Base-by-base conservation (phyloP, 2,797 vertebrate species). In the Mastacembelus armatus region DNA sequence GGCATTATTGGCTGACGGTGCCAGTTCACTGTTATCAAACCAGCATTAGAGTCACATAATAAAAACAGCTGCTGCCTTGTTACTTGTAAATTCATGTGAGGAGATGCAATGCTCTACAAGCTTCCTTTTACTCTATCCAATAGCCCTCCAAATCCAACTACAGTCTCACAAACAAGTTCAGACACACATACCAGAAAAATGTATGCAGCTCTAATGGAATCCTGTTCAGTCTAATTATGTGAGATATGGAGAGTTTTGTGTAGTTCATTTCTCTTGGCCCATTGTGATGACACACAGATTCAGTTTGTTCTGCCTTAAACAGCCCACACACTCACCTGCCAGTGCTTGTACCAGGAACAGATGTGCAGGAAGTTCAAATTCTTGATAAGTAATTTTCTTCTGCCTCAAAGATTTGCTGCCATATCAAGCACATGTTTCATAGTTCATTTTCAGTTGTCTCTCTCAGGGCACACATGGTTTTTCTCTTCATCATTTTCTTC, bases 101-200 rank as follows among this genome's bases (percentile, higher is more conserved):
- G 56, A 49, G 45, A 39, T 0, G 7, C 35, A 32, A 48, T 56
- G 35, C 58, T 38, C 54, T 78, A n/a, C n/a, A 79, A 81, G 70
- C 70, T 64, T 63, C 32, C 12, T 50, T 66, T 76, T 80, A 51
- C 48, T 83, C 79, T 50, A 63, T n/a, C 76, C 65, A 50, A 29
- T 72, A 57, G 16, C 57, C 61, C 27, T 12, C 59, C 48, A 66
- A 58, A 73, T 58, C 58, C 57, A 39, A 40, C 44, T 33, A 51
- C 22, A 57, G 26, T n/a, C 40, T 62, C 57, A 18, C 50, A 50
- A 70, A 61, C 44, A 71, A 15, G 1, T 18, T 36, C 59, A 63
- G 54, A 59, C 33, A 38, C 49, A 47, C 40, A 58, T 47, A 58
- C 45, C 29, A 27, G 4, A 11, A 12, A 72, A 66, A 51, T 60